Evolutionary conservation across 2,888 invertebrate genomes (phyloP).

Genomic region (Elgonia sp.): DNA sequence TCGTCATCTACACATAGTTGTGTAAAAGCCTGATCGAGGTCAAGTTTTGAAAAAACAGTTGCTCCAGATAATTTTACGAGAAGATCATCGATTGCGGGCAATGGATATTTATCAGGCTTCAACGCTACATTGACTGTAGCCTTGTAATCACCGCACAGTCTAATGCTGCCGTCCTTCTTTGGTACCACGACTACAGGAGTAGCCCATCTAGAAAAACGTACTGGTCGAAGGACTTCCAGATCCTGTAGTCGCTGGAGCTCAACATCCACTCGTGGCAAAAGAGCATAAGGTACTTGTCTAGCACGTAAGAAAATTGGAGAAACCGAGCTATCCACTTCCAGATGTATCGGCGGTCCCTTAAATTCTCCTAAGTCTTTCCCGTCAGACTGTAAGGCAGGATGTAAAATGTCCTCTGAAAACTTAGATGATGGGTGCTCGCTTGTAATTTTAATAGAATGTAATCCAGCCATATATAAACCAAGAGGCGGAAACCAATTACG

Average conservation of each 20-base stretch:
- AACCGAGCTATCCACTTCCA: no score
- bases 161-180: slow-evolving; percentile 26
- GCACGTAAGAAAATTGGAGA: no score
- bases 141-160: slow-evolving; percentile 56
- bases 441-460: no score
- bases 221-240: slow-evolving; percentile 30
- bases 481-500: no score
- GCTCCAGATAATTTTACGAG: slow-evolving; percentile 41
- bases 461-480: no score
- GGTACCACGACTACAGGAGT: slow-evolving; percentile 45
- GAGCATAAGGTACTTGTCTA: no score
- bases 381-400: no score
- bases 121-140: slow-evolving; percentile 16
- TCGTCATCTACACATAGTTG: slow-evolving; percentile 42
- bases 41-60: slow-evolving; percentile 45
- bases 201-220: slow-evolving; percentile 42
- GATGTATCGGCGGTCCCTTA: no score
- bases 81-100: slow-evolving; percentile 38
- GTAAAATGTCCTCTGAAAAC: no score
- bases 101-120: slow-evolving; percentile 36
- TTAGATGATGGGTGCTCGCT: no score
- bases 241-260: slow-evolving; percentile 27
- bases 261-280: no score
- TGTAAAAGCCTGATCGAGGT: slow-evolving; percentile 41
- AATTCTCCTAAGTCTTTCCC: no score